Evolutionary conservation across 2,113 vertebrate genomes (phyloP), one percentile per base, ranked within the genome.

Genomic region (Hemibagrus wyckioides): DNA sequence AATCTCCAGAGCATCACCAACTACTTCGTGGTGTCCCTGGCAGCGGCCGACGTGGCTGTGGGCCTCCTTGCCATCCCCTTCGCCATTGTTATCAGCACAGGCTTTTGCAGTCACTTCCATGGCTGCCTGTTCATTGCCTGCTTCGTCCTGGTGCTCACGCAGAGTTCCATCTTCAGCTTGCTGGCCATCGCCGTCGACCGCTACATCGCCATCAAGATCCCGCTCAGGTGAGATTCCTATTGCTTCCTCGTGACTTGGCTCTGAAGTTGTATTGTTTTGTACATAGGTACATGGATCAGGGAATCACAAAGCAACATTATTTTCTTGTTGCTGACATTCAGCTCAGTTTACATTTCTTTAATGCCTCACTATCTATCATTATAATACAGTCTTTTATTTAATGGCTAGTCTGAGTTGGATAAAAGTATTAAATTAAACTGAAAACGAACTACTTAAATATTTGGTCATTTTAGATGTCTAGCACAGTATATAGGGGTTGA

Each of bases 161-260:
- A 99, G 95, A 98, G 97, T 89, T 99, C 98, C 28, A 99, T 99
- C 95, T 99, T 99, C 94, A 99, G 97, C 91, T 96, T 99, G 83
- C 94, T 99, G 19, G 98, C 98, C 19, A 98, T 99, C 0, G 98
- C 98, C 76, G 94, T 98, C 1, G 98, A 99, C 93, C 97, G 98
- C 41, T 98, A 99, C 92, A 96, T 99, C 0, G 97, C 97, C 2
- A 99, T 99, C 94, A 96, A 97, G 85, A 97, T 97, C 56, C 97
- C 98, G 0, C 97, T 99, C 91, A 97, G 98, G 98, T 99, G 87
- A 96, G 96, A 81, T 39, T 59, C 19, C 23, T 57, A 9, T 57
- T 25, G 28, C 48, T 17, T 77, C 4, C 75, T 77, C 28, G n/a
- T 77, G 44, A 17, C 36, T 48, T 76, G 36, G 25, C 25, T 9